These are phyloP conservation scores for Halcyon malimbica DNA, from an alignment of 2,113 vertebrate genomes.

Conservation along the genomic window DNA sequence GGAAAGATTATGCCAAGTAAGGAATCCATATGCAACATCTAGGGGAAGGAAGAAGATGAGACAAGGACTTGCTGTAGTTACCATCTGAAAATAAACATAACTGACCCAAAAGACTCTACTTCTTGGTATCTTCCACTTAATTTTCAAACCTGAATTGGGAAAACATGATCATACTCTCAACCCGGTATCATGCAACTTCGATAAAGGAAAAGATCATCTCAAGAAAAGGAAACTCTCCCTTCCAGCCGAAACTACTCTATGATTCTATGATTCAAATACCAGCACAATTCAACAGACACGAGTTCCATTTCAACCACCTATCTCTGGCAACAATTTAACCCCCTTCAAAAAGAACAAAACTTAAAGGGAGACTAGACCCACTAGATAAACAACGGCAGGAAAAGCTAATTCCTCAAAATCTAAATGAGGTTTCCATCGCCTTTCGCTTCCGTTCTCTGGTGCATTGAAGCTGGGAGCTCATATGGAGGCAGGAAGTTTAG, in stretches of 20 bases:
- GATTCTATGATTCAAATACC: background rate
- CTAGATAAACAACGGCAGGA: background rate
- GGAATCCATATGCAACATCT: background rate
- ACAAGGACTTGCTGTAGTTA: background rate
- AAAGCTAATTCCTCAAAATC: background rate
- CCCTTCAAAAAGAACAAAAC: background rate
- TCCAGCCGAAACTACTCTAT: too few relatives aligned
- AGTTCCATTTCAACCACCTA: background rate
- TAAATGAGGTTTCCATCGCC: fast-evolving
- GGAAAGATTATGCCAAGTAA: background rate
- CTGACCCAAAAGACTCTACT: background rate
- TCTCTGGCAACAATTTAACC: background rate
- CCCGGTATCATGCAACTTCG: fast-evolving
- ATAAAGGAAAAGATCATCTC: background rate
- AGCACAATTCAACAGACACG: background rate
- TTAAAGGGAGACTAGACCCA: background rate
- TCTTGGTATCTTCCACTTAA: background rate
- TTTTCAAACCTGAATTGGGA: background rate
- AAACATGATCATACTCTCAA: background rate
- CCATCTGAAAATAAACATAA: background rate
- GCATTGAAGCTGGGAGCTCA: background rate
- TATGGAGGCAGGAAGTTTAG: background rate
- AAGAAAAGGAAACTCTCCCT: background rate
- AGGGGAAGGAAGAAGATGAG: background rate
- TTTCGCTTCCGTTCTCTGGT: background rate